Percentiles rank a stretch among this genome's conserved stretches.
Evolutionary conservation across 2,113 vertebrate genomes (phyloP).

Genomic region (Taurulus bubalis): DNA sequence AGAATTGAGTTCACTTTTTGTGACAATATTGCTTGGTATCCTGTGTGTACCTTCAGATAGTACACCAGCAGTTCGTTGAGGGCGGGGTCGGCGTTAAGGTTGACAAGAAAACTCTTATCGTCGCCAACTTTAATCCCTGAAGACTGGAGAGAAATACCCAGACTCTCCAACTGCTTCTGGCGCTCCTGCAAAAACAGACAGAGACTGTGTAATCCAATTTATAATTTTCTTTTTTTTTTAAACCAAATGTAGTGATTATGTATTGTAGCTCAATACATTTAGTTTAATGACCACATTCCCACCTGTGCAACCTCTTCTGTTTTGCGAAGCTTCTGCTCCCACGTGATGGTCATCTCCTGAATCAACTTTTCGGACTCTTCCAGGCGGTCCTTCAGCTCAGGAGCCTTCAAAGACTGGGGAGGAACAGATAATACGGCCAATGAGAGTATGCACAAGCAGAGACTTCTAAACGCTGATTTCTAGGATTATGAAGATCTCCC

Average conservation of each 20-base stretch:
- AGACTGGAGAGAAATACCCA: slow-evolving; percentile 85
- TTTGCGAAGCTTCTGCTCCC: slow-evolving; percentile 96
- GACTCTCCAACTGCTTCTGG: slow-evolving; percentile 94
- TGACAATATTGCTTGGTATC: not conserved
- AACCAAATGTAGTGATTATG: not conserved
- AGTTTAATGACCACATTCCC: slow-evolving; percentile 4
- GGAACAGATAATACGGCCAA: not conserved
- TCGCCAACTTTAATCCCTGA: slow-evolving; percentile 98
- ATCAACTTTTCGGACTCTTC: slow-evolving; percentile 97
- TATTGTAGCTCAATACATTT: not conserved
- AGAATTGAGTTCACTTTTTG: not conserved
- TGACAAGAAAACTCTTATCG: slow-evolving; percentile 97
- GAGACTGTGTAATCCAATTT: not conserved
- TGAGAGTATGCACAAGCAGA: not conserved
- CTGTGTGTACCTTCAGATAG: slow-evolving; percentile 91
- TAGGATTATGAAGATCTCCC: not conserved
- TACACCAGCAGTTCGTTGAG: slow-evolving; percentile 98
- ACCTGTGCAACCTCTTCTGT: slow-evolving; percentile 91
- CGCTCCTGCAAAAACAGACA: slow-evolving; percentile 71
- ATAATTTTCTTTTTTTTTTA: not conserved
- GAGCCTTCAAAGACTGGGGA: slow-evolving; percentile 76
- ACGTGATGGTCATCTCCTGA: slow-evolving; percentile 96
- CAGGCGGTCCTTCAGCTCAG: slow-evolving; percentile 81
- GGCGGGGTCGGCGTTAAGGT: slow-evolving; percentile 97
- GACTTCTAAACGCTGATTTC: fast-evolving